Conservation (phyloP, 2,888 invertebrate genomes). For the Portevinia maculata region DNA sequence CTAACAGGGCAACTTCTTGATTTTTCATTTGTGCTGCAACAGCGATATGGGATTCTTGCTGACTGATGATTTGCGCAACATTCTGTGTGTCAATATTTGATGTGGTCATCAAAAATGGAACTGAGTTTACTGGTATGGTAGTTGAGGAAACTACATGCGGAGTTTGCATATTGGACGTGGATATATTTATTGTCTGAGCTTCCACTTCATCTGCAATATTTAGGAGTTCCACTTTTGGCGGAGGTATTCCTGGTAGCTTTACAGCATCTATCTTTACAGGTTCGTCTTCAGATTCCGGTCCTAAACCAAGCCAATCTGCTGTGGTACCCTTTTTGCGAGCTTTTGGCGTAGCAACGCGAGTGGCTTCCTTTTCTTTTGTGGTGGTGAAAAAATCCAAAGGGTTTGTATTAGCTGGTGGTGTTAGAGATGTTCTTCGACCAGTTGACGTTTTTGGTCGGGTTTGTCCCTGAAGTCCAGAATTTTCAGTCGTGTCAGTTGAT, state of each 20-base stretch:
- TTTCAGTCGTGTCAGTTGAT: constrained; percentile 82
- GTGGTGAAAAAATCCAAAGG: constrained; percentile 75
- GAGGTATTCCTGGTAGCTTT: constrained; percentile 57
- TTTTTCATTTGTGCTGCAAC: constrained; percentile 81
- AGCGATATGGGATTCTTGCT: constrained; percentile 81
- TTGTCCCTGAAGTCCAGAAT: constrained; percentile 77
- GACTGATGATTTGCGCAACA: constrained; percentile 78
- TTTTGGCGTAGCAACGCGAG: constrained; percentile 78
- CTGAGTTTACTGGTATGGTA: neutral
- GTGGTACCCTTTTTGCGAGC: constrained; percentile 76
- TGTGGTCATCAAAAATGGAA: constrained; percentile 77
- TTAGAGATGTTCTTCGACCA: constrained; percentile 79
- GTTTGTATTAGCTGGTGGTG: constrained; percentile 75
- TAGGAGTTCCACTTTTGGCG: constrained; percentile 68
- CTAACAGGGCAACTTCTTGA: constrained; percentile 80
- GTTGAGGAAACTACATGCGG: neutral
- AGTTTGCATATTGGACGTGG: neutral
- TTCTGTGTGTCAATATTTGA: constrained; percentile 79
- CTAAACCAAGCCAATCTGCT: constrained; percentile 81
- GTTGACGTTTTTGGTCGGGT: constrained; percentile 80
- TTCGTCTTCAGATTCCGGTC: constrained; percentile 75
- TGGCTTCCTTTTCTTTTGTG: constrained; percentile 76
- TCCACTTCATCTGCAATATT: constrained; percentile 66
- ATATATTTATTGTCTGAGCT: neutral
- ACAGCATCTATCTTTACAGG: constrained; percentile 56